Evolutionary conservation across 2,888 invertebrate species (phyloP), one percentile per base, ranked within the genome.

Genomic region (Malachius bipustulatus): DNA sequence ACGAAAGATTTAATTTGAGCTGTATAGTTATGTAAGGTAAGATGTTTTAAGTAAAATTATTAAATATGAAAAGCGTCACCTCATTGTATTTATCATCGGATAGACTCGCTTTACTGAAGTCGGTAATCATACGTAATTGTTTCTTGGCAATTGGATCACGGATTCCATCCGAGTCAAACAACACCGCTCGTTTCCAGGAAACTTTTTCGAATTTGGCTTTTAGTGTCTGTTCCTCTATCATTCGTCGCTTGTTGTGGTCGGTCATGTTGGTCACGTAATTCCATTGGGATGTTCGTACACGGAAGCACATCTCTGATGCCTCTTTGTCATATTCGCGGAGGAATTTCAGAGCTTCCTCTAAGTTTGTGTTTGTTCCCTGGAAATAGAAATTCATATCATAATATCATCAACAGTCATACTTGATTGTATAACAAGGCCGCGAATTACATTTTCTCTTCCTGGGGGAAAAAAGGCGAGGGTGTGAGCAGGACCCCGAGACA

Each of bases 221-320:
- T 3, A 78, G 59, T 1, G 73, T 71, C 59, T 82, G 70, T 48
- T 79, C 78, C 38, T 82, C 81, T 1, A 73, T 56, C 81, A 82
- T 82, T 34, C 73, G 64, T 2, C 78, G 65, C 2, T 75, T 71
- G 59, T 81, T 82, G 42, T 61, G 60, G 34, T 82, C 81, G 0
- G 82, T 82, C 43, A 81, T 75, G 56, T 83, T 83, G 4, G 82
- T 82, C 4, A 78, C 77, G 52, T 77, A 83, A 36, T 71, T 70
- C 82, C 83, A 83, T 52, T 81, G 79, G 0, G 79, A 73, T 44
- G 71, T 72, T 32, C 73, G 77, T 2, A 82, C 76, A 42, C 73
- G 67, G 57, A 76, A 79, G 52, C 82, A 83, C 70, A 78, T 76
- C 30, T 70, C 69, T 1, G 78, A 72, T 0, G 80, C 82, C 57